Base-by-base conservation (phyloP, 2,113 vertebrate species). In the Phyllopteryx taeniolatus region DNA sequence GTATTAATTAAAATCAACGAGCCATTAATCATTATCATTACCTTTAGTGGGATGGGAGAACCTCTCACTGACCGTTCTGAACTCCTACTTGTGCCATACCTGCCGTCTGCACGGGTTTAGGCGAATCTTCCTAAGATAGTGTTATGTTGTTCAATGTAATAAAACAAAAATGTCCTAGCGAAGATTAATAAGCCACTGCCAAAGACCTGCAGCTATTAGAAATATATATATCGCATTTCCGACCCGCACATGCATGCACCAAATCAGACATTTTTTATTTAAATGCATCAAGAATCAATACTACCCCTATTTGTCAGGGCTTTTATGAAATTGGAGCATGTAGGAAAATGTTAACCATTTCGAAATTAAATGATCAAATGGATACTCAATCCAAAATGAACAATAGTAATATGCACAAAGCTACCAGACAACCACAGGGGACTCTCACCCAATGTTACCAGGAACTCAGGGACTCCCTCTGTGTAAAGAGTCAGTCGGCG, bases 401-500 rank as follows among this genome's bases (percentile, higher is more conserved):
- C 39, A 44, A n/a, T 19, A 43, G 35, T 20, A 42, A 63, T n/a
- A 43, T 43, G 17, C 35, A 43, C 61, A 42, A 63, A 63, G 8
- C 35, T 11, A 33, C 35, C 35, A 63, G 61, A n/a, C 19, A 22
- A 20, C 35, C 20, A 15, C 19, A 3, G 42, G 62, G 62, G 43
- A 65, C 15, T 65, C 42, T 42, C 20, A 44, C 63, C 42, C 20
- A n/a, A 44, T 12, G 20, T 46, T 65, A 22, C 11, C 20, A 64
- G 62, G 42, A 64, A 44, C 11, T 19, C 39, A 64, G 39, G 42
- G 43, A 43, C 65, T 39, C 59, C 31, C 15, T 17, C 59, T 60
- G 68, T 47, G 49, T 63, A 73, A 79, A 46, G 35, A 46, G 42
- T 44, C 63, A 13, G 20, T 13, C 63, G 1, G 63, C 42, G n/a